These are phyloP conservation scores for Pseudolaguvia tuberculata DNA, from an alignment of 2,113 vertebrate genomes.

Conservation along the genomic window DNA sequence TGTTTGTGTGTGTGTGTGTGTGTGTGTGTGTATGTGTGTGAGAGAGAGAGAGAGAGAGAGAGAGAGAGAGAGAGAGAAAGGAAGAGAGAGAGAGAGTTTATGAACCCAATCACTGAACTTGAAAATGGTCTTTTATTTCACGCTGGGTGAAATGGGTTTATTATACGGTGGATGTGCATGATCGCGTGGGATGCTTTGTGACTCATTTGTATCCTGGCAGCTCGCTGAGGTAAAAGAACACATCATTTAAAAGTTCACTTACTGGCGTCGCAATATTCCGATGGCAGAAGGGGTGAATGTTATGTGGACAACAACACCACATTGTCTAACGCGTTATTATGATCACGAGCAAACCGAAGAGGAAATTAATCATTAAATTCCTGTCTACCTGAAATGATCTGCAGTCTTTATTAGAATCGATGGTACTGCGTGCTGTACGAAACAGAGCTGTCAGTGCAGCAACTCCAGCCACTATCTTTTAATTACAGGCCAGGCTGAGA, in stretches of 20 bases:
- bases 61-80: background rate
- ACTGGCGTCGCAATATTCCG: slow-evolving; percentile 49
- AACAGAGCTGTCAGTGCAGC: slow-evolving; percentile 33
- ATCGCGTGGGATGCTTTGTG: slow-evolving; percentile 51
- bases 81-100: slow-evolving; percentile 40
- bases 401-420: slow-evolving; percentile 39
- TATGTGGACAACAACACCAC: slow-evolving; percentile 45
- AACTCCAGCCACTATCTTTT: slow-evolving; percentile 49
- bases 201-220: slow-evolving; percentile 56
- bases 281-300: slow-evolving; percentile 40
- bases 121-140: slow-evolving; percentile 56
- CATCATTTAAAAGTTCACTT: slow-evolving; percentile 58
- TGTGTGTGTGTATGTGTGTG: too few species aligned
- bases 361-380: slow-evolving; percentile 48
- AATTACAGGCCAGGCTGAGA: slow-evolving; percentile 39
- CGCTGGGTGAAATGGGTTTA: slow-evolving; percentile 54
- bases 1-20: background rate
- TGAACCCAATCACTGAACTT: slow-evolving; percentile 56
- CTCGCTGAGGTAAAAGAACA: slow-evolving; percentile 54
- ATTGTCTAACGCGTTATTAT: slow-evolving; percentile 40
- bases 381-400: slow-evolving; percentile 48
- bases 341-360: slow-evolving; percentile 33
- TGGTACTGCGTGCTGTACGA: slow-evolving; percentile 20
- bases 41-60: background rate
- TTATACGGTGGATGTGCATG: slow-evolving; percentile 56